Evolutionary conservation across 1,140 invertebrate species (phyloP), one percentile per base, ranked within the genome.

Genomic region (Gonatopus flavifemur): DNA sequence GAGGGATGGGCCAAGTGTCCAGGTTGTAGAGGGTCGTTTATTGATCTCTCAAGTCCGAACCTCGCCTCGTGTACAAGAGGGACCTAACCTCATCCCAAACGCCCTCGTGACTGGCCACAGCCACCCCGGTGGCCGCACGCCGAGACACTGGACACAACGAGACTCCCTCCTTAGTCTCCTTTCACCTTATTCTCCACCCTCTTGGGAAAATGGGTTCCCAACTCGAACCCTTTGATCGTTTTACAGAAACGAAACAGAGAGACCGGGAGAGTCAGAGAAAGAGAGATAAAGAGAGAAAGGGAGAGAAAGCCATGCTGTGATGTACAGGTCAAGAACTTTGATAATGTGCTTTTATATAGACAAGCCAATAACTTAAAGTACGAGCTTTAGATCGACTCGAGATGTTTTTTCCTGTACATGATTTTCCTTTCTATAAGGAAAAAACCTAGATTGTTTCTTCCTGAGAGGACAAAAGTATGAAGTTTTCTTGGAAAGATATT

Each of bases 1-100:
- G 62, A 69, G 61, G 58, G 66, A 59, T 62, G 66, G 62, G 64
- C 62, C 60, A 64, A 69, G 69, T 76, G 70, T 68, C 71, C 73
- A 76, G 72, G 72, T 73, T 71, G 69, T n/a, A n/a, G 74, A 75
- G 75, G 74, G 72, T 76, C 76, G 72, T 78, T 78, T 77, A 78
- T 78, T 78, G 76, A 78, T 78, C 74, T 78, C 74, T 76, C 74
- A 76, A 78, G 76, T 77, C 71, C 71, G 66, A 70, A 73, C 65
- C 67, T 70, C 65, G 69, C 70, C 63, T 70, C 68, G 57, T 62
- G 66, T 70, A 73, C 72, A 74, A 72, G 72, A 70, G 67, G 70
- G 70, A 77, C 70, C 66, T 66, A 73, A 69, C 69, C 64, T 66
- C 67, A 71, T 68, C 63, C 70, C 67, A 67, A 59, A 58, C 69